These are phyloP conservation scores for Pipra filicauda DNA, from an alignment of 2,113 vertebrate genomes.

Conservation along the genomic window DNA sequence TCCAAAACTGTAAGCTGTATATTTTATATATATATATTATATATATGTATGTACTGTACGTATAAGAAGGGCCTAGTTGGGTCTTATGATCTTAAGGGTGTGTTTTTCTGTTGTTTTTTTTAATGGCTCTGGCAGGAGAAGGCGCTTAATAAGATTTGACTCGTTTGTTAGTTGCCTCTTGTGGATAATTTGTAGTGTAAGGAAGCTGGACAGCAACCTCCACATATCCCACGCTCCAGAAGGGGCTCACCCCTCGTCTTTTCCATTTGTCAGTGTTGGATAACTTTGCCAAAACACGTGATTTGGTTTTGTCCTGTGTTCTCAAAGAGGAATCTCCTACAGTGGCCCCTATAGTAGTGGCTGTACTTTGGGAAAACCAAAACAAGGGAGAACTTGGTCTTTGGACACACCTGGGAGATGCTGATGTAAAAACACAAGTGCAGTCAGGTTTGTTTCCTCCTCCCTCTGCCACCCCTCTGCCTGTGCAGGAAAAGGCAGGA, in stretches of 20 bases:
- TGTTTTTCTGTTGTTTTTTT: constrained; percentile 59
- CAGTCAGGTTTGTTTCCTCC: background rate
- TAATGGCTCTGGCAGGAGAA: constrained; percentile 58
- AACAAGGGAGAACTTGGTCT: constrained; percentile 4
- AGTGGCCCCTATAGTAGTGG: constrained; percentile 61
- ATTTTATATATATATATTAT: constrained; percentile 75
- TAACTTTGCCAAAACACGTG: constrained; percentile 48
- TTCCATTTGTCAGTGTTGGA: constrained; percentile 51
- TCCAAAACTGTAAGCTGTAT: constrained; percentile 70
- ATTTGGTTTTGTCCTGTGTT: constrained; percentile 37
- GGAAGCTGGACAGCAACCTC: constrained; percentile 39
- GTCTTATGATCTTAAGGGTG: constrained; percentile 57
- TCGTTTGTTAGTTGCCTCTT: constrained; percentile 47
- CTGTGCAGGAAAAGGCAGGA: background rate
- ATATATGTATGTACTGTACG: constrained; percentile 74
- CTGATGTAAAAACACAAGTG: background rate
- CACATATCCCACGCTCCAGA: background rate
- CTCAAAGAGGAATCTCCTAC: constrained; percentile 52
- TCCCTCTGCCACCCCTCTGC: background rate
- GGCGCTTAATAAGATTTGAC: constrained; percentile 46
- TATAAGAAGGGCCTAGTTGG: constrained; percentile 73
- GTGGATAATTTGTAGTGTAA: constrained; percentile 27
- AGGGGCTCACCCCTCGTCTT: constrained; percentile 4
- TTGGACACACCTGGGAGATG: background rate
- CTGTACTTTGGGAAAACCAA: constrained; percentile 46